These are phyloP conservation scores for Sebastes melanostomus DNA, from an alignment of 2,797 vertebrate genomes.

Conservation along the genomic window DNA sequence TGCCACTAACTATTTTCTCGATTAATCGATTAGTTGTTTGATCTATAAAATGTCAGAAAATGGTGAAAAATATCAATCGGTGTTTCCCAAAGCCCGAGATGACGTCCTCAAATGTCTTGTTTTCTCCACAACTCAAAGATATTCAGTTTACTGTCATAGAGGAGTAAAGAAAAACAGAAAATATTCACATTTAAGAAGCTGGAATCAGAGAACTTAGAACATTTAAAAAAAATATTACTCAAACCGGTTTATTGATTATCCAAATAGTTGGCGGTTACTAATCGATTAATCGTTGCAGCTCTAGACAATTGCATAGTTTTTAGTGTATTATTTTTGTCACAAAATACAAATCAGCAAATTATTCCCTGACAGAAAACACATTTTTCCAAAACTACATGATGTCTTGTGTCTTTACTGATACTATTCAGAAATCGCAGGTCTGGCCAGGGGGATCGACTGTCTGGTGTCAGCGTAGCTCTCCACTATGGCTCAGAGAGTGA, in stretches of 20 bases:
- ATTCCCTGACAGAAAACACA: not conserved
- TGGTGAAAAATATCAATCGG: no score
- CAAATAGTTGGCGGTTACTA: no score
- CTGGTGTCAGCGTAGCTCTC: constrained; percentile 91
- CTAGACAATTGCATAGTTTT: not conserved
- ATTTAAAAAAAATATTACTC: no score
- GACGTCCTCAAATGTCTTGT: no score
- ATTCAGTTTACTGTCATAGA: not conserved
- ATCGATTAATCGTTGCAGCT: no score
- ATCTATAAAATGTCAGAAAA: no score
- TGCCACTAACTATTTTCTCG: not conserved
- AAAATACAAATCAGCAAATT: not conserved
- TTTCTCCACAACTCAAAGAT: not conserved
- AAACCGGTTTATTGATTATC: no score
- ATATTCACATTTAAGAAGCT: no score
- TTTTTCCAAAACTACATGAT: not conserved
- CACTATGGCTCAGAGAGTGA: constrained; percentile 98
- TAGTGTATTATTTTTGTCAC: not conserved
- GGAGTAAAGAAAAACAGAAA: no score
- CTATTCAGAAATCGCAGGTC: constrained; percentile 91
- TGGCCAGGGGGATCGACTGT: constrained; percentile 92
- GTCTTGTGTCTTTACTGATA: constrained; percentile 6
- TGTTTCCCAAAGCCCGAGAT: no score
- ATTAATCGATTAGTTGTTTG: no score
- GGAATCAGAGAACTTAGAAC: no score